Percentiles rank a stretch among this genome's conserved stretches.
phyloP scores from a whole-genome alignment of 1,140 invertebrate genomes.

The Cepaea nemoralis region DNA sequence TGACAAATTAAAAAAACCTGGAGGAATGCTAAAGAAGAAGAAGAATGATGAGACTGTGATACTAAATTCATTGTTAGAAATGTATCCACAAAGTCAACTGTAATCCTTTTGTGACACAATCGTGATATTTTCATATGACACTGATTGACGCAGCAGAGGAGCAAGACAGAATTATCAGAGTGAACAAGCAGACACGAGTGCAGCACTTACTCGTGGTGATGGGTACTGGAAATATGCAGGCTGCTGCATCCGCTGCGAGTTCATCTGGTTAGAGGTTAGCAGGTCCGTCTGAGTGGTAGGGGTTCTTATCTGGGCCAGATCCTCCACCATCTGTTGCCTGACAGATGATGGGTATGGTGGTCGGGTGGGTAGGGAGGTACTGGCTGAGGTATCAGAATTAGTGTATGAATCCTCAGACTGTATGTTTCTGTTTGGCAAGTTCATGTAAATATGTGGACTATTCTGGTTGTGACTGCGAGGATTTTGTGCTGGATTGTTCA shows the following conservation, averaged over 20 bases:
- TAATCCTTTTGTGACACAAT: too few relatives aligned
- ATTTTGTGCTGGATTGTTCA: not conserved
- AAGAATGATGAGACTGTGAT: too few relatives aligned
- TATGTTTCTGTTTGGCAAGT: constrained; percentile 43
- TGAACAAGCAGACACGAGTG: too few relatives aligned
- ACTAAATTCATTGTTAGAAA: too few relatives aligned
- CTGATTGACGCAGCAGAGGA: too few relatives aligned
- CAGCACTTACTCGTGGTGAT: constrained; percentile 46
- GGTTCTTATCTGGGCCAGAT: constrained; percentile 59
- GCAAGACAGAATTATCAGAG: too few relatives aligned
- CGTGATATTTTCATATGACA: too few relatives aligned
- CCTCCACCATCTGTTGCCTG: constrained; percentile 55
- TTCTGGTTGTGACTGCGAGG: not conserved
- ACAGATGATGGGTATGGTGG: constrained; percentile 60
- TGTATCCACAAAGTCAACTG: too few relatives aligned
- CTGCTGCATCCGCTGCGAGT: constrained; percentile 54
- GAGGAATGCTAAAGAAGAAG: too few relatives aligned
- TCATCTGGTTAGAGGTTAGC: constrained; percentile 51
- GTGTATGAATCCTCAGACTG: constrained; percentile 3
- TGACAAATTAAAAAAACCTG: too few relatives aligned
- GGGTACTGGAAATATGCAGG: constrained; percentile 62
- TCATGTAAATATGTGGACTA: constrained; percentile 55
- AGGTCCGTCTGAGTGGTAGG: constrained; percentile 57
- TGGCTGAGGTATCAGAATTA: not conserved
- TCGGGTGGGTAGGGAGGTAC: constrained; percentile 48